Percentiles rank a stretch among this genome's conserved stretches.
phyloP scores from a whole-genome alignment of 35 echinoderm and acorn worm species.

The Acanthaster planci region DNA sequence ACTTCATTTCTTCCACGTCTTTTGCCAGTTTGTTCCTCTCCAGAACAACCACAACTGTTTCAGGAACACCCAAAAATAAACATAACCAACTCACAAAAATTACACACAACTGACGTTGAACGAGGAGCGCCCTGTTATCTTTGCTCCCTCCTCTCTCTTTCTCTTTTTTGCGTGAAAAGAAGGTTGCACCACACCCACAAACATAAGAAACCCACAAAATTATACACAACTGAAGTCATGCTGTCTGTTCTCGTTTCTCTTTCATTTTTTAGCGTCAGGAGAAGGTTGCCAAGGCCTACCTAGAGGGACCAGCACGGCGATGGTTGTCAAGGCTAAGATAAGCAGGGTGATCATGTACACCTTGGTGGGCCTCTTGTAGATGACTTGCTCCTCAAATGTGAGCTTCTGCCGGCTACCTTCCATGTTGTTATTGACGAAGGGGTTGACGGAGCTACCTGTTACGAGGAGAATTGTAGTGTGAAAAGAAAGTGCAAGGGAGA shows the following conservation, averaged over 20 bases:
- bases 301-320: slow-evolving; percentile 11
- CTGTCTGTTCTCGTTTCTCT: too few relatives aligned
- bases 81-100: too few relatives aligned
- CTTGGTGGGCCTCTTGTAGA: neutral
- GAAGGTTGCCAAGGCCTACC: slow-evolving; percentile 31
- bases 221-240: too few relatives aligned
- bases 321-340: slow-evolving; percentile 19
- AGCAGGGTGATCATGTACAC: slow-evolving; percentile 16
- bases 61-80: too few relatives aligned
- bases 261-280: too few relatives aligned
- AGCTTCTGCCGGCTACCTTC: slow-evolving; percentile 46
- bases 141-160: too few relatives aligned
- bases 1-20: neutral
- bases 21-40: neutral
- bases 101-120: too few relatives aligned
- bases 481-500: too few relatives aligned
- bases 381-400: slow-evolving; percentile 28
- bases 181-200: too few relatives aligned
- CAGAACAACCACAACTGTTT: neutral
- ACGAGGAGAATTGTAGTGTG: neutral
- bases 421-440: slow-evolving; percentile 38
- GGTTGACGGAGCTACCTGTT: slow-evolving; percentile 23
- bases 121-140: too few relatives aligned
- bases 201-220: too few relatives aligned
- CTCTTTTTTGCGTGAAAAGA: too few relatives aligned